phyloP scores from a whole-genome alignment of 2,113 vertebrate species.

The Asarcornis scutulata region DNA sequence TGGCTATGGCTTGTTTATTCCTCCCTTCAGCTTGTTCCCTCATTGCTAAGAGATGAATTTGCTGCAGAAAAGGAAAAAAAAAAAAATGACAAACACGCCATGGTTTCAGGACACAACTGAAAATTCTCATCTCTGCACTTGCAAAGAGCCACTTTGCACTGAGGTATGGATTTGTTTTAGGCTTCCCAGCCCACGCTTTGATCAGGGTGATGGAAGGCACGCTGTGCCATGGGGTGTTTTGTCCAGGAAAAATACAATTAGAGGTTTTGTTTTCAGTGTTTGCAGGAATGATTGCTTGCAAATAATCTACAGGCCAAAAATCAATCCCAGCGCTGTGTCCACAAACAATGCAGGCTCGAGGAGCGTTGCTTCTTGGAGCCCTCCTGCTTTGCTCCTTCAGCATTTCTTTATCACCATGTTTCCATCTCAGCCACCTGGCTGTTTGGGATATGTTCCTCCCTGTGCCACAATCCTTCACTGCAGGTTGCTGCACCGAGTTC shows the following conservation, averaged over 20 bases:
- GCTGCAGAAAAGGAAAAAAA: not conserved
- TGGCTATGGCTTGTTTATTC: not conserved
- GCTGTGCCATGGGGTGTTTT: not conserved
- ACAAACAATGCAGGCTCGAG: not conserved
- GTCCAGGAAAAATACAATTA: not conserved
- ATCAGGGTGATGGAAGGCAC: not conserved
- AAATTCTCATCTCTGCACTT: not conserved
- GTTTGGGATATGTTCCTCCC: not conserved
- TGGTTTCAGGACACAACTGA: not conserved
- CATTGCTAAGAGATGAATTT: not conserved
- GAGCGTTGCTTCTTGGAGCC: not conserved
- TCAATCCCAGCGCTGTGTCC: not conserved
- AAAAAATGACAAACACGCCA: not conserved
- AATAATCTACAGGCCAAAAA: not conserved
- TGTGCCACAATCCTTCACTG: not conserved
- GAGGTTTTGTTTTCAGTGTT: not conserved
- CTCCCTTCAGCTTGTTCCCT: not conserved
- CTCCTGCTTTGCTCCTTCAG: not conserved
- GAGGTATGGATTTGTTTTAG: not conserved
- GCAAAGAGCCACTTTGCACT: not conserved
- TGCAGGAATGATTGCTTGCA: not conserved
- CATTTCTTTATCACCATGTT: accelerated
- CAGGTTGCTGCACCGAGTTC: not conserved
- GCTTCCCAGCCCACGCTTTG: not conserved
- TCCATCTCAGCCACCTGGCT: accelerated